These are phyloP conservation scores for Drepana arcuata DNA, from an alignment of 1,140 invertebrate species.

Conservation along the genomic window DNA sequence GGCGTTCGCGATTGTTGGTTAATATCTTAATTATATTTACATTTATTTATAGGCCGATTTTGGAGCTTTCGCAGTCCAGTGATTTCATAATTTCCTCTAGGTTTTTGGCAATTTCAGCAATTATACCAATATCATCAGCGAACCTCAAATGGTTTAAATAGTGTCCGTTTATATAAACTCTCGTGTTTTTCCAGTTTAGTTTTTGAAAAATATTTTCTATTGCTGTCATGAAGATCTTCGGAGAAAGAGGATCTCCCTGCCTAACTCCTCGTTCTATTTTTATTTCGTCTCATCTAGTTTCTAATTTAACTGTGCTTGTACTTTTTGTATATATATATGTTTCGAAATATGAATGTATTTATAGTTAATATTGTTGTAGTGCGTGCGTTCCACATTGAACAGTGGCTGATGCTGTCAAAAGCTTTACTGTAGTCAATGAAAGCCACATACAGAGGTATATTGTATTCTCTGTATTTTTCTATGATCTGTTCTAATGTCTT, in stretches of 20 bases:
- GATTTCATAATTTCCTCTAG: slow-evolving; percentile 4
- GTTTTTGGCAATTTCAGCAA: slow-evolving; percentile 4
- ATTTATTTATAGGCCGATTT: slow-evolving; percentile 5
- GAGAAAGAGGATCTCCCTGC: slow-evolving; percentile 12
- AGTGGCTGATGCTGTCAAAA: slow-evolving; percentile 5
- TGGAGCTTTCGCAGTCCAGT: slow-evolving; percentile 4
- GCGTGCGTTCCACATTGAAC: slow-evolving; percentile 6
- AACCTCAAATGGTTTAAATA: slow-evolving; percentile 9
- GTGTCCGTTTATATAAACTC: slow-evolving; percentile 4
- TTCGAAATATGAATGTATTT: slow-evolving; percentile 6
- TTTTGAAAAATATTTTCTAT: slow-evolving; percentile 8
- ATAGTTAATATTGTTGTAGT: slow-evolving; percentile 3
- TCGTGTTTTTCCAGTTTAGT: slow-evolving; percentile 6
- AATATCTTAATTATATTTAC: slow-evolving; percentile 6
- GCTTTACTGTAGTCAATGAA: slow-evolving; percentile 11
- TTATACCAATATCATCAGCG: slow-evolving; percentile 10
- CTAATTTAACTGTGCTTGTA: slow-evolving; percentile 9
- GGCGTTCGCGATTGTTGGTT: slow-evolving; percentile 3
- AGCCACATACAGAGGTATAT: slow-evolving; percentile 4
- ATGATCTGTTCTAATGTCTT: slow-evolving; percentile 6
- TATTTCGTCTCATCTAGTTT: slow-evolving; percentile 8
- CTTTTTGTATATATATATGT: slow-evolving; percentile 10
- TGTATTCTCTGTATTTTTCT: slow-evolving; percentile 8
- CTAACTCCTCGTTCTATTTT: slow-evolving; percentile 10
- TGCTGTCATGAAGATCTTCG: slow-evolving; percentile 9